Evolutionary conservation across 2,888 invertebrate species (phyloP).

Genomic region (Germaria angustata): DNA sequence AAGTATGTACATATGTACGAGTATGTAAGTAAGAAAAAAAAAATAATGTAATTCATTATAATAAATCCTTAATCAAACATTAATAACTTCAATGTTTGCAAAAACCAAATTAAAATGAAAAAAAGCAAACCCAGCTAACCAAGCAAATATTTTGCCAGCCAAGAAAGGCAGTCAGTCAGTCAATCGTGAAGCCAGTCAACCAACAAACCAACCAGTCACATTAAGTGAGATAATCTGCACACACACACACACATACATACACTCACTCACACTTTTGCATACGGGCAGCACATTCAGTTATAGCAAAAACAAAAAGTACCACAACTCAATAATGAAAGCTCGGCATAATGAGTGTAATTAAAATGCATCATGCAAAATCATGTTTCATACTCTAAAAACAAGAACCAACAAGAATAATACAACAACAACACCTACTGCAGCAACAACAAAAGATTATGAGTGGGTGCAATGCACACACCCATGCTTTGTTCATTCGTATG

Average conservation of each 20-base stretch:
- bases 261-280: neutral
- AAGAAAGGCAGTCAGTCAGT: conserved; percentile 27
- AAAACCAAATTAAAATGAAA: conserved; percentile 1
- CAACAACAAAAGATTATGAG: conserved; percentile 17
- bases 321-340: conserved; percentile 46
- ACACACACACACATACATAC: neutral
- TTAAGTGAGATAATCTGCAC: conserved; percentile 49
- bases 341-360: conserved; percentile 60
- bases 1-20: too few species aligned
- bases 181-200: conserved; percentile 36
- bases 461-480: neutral
- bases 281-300: neutral
- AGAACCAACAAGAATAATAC: neutral
- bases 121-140: conserved; percentile 12
- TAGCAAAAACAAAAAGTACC: neutral
- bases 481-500: neutral
- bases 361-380: conserved; percentile 57
- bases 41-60: neutral
- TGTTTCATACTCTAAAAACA: conserved; percentile 30
- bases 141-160: conserved; percentile 33
- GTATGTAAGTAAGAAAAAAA: conserved; percentile 12
- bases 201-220: conserved; percentile 34
- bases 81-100: conserved; percentile 45
- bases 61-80: conserved; percentile 57
- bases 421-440: neutral